A percentile compares a stretch with the other conserved stretches of the same genome.
Evolutionary conservation across 1,140 invertebrate species (phyloP).

Genomic region (Mercenaria mercenaria): DNA sequence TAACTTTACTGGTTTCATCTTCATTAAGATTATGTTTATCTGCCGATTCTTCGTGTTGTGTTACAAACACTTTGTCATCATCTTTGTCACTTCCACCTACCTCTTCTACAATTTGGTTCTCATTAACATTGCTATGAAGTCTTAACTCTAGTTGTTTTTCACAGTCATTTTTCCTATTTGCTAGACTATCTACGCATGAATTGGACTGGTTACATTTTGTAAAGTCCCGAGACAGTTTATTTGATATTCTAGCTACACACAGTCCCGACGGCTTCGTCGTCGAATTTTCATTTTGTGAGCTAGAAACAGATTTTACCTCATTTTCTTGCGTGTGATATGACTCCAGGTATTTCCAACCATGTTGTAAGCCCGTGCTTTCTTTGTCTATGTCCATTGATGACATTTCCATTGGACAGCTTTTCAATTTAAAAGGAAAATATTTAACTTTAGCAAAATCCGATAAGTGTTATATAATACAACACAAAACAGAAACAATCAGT

Average conservation of each 20-base stretch:
- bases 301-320: not conserved
- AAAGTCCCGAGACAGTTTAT: not conserved
- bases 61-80: not conserved
- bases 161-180: not conserved
- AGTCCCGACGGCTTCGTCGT: not conserved
- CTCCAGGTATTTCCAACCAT: not conserved
- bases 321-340: not conserved
- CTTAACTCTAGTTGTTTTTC: constrained; percentile 1
- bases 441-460: too few species aligned
- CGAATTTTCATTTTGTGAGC: too few species aligned
- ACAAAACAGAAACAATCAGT: too few species aligned
- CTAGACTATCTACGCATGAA: not conserved
- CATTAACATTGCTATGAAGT: not conserved
- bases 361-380: not conserved
- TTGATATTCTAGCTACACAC: not conserved
- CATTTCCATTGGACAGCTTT: not conserved
- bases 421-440: too few species aligned
- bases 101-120: not conserved
- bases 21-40: not conserved
- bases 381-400: not conserved
- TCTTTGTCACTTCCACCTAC: not conserved
- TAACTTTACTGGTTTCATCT: not conserved
- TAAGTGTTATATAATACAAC: too few species aligned
- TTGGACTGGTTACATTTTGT: not conserved
- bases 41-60: not conserved